phyloP scores from a whole-genome alignment of 2,797 vertebrate genomes.

The Sebastes baramenuke region DNA sequence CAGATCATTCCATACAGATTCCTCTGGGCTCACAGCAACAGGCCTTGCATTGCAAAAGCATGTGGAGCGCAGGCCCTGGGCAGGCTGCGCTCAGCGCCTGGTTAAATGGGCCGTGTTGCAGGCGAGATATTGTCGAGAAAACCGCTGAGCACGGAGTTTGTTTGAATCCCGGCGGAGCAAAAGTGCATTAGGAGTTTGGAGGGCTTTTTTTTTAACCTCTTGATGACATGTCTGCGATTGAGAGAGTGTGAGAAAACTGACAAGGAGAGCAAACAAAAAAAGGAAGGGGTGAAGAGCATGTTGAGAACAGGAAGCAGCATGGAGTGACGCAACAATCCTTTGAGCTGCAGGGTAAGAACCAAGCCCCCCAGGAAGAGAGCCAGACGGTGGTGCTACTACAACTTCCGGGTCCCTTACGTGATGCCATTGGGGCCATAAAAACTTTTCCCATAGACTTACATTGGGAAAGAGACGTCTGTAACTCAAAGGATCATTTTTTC shows the following conservation, averaged over 20 bases:
- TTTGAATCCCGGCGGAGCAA: slow-evolving; percentile 29
- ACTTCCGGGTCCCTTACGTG: no score
- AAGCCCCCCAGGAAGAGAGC: no score
- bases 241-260: background rate
- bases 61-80: slow-evolving; percentile 14
- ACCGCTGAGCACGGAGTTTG: slow-evolving; percentile 47
- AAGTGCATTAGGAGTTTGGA: slow-evolving; percentile 16
- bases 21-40: slow-evolving; percentile 24
- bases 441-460: no score
- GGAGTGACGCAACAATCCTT: background rate
- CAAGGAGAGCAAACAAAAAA: background rate
- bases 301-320: background rate
- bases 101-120: slow-evolving; percentile 54
- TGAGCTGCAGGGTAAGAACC: background rate
- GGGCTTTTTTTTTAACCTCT: slow-evolving; percentile 21
- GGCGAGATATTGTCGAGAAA: slow-evolving; percentile 33
- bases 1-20: slow-evolving; percentile 31
- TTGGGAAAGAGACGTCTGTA: no score
- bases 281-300: background rate
- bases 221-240: slow-evolving; percentile 10
- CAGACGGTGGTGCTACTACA: no score
- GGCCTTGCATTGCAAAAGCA: slow-evolving; percentile 38
- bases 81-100: slow-evolving; percentile 14
- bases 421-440: no score
- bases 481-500: no score